Base-by-base conservation (phyloP, 1,140 invertebrate species). In the Micrasema longulum region DNA sequence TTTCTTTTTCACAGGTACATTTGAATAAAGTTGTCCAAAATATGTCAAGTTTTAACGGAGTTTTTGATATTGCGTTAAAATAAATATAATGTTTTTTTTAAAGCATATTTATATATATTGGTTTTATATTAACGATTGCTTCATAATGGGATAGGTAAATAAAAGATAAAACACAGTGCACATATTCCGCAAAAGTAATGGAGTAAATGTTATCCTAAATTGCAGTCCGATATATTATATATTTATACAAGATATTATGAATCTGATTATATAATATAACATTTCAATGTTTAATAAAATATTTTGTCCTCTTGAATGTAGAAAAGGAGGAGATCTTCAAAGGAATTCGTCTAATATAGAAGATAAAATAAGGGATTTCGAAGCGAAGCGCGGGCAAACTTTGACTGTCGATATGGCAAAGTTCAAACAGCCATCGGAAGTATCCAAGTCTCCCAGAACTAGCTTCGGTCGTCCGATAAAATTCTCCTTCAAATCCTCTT, bases 341-440 rank as follows among this genome's bases (percentile, higher is more conserved):
- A 18, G 74, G 67, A 76, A 76, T 53, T 76, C 74, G 10, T 76
- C 74, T 16, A 76, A 76, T 60, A 76, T 76, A 14, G 74, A 76
- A 76, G 74, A 76, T n/a, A 76, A 76, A 62, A 76, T 76, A 20
- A 65, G 63, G 55, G 74, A 76, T 68, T 76, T 72, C 14, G 74
- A 76, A 67, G 70, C 66, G 22, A 23, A 62, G 41, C 66, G 67
- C 18, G 63, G 52, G 11, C 66, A 76, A 22, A 55, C 74, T 4
- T 38, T 72, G 11, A 14, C 74, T 0, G 65, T 57, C 6, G 74
- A 76, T 48, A 11, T 72, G 35, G 10, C 70, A 12, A 76, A 76
- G 45, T 70, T 47, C 43, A 76, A 72, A 62, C 70, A 76, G 35
- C 52, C 74, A 6, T 16, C 66, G 9, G 70, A 76, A 45, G 67